These are phyloP conservation scores for Emydocephalus ijimae DNA, from an alignment of 2,113 vertebrate genomes.

Conservation along the genomic window DNA sequence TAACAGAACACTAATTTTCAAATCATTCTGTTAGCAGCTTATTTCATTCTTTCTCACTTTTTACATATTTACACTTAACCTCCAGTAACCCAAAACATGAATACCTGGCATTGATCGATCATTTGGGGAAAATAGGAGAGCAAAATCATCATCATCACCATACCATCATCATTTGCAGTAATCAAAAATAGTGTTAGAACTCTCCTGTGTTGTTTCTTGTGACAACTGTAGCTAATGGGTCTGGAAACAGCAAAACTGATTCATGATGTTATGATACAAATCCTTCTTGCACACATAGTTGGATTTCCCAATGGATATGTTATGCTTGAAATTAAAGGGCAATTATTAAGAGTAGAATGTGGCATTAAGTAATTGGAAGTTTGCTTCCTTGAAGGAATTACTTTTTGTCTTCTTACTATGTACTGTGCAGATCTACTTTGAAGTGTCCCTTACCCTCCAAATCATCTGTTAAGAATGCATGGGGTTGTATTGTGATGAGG, in stretches of 20 bases:
- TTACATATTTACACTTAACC: not conserved
- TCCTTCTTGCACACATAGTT: not conserved
- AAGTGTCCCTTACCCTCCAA: not conserved
- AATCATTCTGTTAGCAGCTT: not conserved
- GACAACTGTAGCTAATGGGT: not conserved
- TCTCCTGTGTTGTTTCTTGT: not conserved
- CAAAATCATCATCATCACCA: not conserved
- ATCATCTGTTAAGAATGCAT: not conserved
- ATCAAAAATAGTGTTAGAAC: not conserved
- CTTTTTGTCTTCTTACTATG: not conserved
- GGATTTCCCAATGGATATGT: not conserved
- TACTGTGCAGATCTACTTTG: not conserved
- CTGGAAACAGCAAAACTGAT: not conserved
- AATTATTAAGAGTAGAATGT: not conserved
- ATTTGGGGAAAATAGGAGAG: not conserved
- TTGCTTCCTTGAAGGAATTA: not conserved
- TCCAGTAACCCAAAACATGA: not conserved
- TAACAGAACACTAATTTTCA: not conserved
- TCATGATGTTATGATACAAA: not conserved
- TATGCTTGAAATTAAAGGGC: not conserved
- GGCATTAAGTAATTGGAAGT: not conserved
- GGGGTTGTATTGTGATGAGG: not conserved
- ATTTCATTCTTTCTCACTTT: not conserved
- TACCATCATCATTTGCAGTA: not conserved
- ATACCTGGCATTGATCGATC: not conserved